A percentile compares a stretch with the other conserved stretches of the same genome.
Conservation (phyloP, 2,113 vertebrate species). For the Notothenia rossii region DNA sequence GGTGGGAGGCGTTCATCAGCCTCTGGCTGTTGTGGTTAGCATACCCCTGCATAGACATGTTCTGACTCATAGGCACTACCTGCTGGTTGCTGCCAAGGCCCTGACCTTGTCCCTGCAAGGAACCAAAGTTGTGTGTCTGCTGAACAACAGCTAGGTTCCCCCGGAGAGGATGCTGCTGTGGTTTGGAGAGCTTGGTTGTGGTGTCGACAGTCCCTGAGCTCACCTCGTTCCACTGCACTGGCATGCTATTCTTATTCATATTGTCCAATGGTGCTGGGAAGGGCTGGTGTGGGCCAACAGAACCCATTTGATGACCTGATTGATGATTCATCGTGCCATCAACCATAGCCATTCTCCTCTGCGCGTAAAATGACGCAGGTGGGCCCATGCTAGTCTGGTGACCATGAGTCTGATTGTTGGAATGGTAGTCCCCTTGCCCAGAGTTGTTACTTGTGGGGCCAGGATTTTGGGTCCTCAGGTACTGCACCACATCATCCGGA, state of each 20-base stretch:
- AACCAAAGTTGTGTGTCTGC: constrained; percentile 90
- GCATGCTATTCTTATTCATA: constrained; percentile 93
- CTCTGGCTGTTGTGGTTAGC: constrained; percentile 80
- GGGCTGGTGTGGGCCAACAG: constrained; percentile 72
- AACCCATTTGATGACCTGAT: constrained; percentile 79
- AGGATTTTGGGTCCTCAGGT: constrained; percentile 89
- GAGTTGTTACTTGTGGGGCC: constrained; percentile 71
- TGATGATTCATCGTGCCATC: constrained; percentile 82
- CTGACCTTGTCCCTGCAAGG: constrained; percentile 86
- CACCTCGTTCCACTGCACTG: constrained; percentile 98
- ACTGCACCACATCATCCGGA: constrained; percentile 96
- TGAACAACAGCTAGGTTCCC: constrained; percentile 88
- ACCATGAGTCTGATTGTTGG: constrained; percentile 79
- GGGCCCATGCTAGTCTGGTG: constrained; percentile 83
- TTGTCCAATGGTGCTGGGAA: constrained; percentile 72
- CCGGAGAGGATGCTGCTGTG: constrained; percentile 78
- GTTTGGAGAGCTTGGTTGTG: constrained; percentile 84
- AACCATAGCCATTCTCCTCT: constrained; percentile 85
- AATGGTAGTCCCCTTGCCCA: constrained; percentile 70
- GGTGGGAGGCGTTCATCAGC: constrained; percentile 79
- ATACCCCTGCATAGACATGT: constrained; percentile 82
- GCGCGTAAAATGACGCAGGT: constrained; percentile 80
- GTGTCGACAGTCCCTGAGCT: constrained; percentile 94
- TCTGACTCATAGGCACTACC: constrained; percentile 84
- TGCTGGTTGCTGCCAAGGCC: constrained; percentile 85